These are phyloP conservation scores for Leptocoma aspasia DNA, from an alignment of 2,113 vertebrate species.

Conservation along the genomic window DNA sequence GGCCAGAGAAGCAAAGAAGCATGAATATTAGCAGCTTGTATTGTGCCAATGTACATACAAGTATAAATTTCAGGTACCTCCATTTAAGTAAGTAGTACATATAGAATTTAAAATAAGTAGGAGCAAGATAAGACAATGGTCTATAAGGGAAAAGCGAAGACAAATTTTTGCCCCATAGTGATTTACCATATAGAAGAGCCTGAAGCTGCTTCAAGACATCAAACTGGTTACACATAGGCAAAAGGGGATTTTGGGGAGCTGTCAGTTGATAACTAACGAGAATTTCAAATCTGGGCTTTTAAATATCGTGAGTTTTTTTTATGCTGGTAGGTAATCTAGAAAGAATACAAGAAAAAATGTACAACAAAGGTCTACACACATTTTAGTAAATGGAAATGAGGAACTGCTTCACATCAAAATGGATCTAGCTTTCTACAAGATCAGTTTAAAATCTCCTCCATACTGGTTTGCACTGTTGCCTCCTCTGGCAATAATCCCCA, in stretches of 20 bases:
- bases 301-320: background rate
- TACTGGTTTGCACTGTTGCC: background rate
- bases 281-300: background rate
- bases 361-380: fast-evolving
- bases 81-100: background rate
- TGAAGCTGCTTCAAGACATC: background rate
- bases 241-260: background rate
- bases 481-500: background rate
- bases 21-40: background rate
- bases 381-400: background rate
- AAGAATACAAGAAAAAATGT: background rate
- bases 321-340: background rate
- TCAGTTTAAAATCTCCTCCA: background rate
- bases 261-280: background rate
- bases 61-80: background rate
- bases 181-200: background rate
- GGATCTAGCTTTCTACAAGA: background rate
- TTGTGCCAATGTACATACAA: background rate
- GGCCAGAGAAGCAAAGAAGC: background rate
- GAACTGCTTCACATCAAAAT: background rate
- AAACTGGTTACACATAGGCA: background rate
- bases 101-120: background rate
- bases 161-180: background rate
- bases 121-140: background rate
- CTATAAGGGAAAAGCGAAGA: background rate